Base-by-base conservation (phyloP, 2,888 invertebrate species). In the Tromatobia lineatoria region DNA sequence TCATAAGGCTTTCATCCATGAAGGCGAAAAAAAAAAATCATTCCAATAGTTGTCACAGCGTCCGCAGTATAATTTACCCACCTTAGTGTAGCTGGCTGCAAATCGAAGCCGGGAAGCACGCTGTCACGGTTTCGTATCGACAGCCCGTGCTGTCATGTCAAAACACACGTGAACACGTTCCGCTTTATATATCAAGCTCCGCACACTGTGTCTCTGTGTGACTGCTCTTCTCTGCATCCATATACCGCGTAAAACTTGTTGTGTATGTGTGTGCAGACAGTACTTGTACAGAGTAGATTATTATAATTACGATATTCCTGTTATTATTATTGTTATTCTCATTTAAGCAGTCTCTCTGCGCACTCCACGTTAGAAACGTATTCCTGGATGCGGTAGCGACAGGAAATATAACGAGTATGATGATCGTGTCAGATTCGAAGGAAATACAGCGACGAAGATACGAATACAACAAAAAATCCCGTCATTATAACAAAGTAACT, bases 51-150 rank as follows among this genome's bases (percentile, higher is more conserved):
- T 15, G 10, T 45, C n/a, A 8, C 15, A 69, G 15, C 15, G n/a
- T 0, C 7, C 6, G 13, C 29, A 8, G 6, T 23, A 23, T n/a
- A 7, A 20, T 73, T 59, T 13, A 78, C 84, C 77, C 50, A 83
- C 83, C 84, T 84, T 57, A 54, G 77, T 77, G 69, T 38, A 80
- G 69, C 77, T 74, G 74, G 29, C 77, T 25, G 59, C 15, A 61
- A 69, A 80, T 77, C 83, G 80, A 78, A 84, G 74, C 77, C 84
- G 84, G 80, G 50, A 73, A 84, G 74, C 80, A 45, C 75, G 73
- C 77, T 84, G 84, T 84, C 80, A 84, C 80, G 77, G 77, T 74
- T 69, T 74, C 15, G 34, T 18, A 81, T 50, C 54, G 80, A 78
- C 77, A 74, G 74, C 67, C 45, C 74, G 77, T 54, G 75, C 67